Conservation (phyloP, 37 sponge, comb jelly and placozoan genomes). For the Axinella damicornis region DNA sequence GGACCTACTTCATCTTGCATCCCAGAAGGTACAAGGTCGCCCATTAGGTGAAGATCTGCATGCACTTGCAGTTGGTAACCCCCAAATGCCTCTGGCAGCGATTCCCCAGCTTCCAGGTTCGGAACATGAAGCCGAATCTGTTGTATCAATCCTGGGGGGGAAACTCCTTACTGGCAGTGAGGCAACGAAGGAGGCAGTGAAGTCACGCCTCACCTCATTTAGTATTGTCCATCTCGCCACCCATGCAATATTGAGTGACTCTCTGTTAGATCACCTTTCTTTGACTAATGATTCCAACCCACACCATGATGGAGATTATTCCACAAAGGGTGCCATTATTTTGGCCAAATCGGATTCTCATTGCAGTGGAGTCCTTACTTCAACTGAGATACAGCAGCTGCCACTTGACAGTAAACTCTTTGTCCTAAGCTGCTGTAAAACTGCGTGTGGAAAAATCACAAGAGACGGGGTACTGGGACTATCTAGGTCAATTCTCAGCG, state of each 20-base stretch:
- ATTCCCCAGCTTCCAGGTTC: conserved; percentile 62
- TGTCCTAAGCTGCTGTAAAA: conserved; percentile 59
- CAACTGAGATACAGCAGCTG: conserved; percentile 36
- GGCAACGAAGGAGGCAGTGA: conserved; percentile 44
- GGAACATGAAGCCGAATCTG: conserved; percentile 21
- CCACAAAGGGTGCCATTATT: conserved; percentile 55
- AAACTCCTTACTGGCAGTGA: background rate
- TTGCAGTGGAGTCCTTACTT: conserved; percentile 57
- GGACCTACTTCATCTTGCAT: conserved; percentile 12
- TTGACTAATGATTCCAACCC: background rate
- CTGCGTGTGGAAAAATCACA: conserved; percentile 60
- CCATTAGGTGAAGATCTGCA: background rate
- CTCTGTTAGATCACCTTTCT: conserved; percentile 25
- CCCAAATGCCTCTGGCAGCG: conserved; percentile 44
- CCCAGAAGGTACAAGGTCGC: too few relatives aligned
- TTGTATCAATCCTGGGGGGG: conserved; percentile 25
- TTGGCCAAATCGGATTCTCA: conserved; percentile 29
- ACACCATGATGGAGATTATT: conserved; percentile 36
- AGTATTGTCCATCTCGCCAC: conserved; percentile 58
- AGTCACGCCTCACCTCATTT: background rate
- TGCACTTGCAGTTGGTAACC: conserved; percentile 43
- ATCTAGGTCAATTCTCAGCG: conserved; percentile 41
- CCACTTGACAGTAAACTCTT: conserved; percentile 25
- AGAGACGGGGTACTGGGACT: conserved; percentile 65
- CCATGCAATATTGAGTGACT: conserved; percentile 51